Percentiles rank a stretch among this genome's conserved stretches.
Evolutionary conservation across 2,113 vertebrate genomes (phyloP).

Genomic region (Stigmatopora argus): DNA sequence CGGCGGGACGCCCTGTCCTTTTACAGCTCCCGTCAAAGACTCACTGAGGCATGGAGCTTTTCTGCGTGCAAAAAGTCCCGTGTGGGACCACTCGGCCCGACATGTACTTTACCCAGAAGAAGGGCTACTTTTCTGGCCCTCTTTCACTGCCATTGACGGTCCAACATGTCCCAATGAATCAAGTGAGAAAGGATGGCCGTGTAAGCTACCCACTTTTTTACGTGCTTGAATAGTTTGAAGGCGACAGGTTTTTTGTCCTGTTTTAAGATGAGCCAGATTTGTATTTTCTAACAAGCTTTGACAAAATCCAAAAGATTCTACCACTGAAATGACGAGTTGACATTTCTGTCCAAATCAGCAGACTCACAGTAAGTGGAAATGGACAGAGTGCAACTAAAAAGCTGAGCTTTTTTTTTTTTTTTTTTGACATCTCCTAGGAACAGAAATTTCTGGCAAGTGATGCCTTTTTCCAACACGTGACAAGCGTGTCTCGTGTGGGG

Average conservation of each 20-base stretch:
- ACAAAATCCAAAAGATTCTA: too few relatives aligned
- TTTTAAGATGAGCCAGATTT: too few relatives aligned
- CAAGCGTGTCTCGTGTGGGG: background rate
- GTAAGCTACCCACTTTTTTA: too few relatives aligned
- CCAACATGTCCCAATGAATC: too few relatives aligned
- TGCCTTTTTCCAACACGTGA: background rate
- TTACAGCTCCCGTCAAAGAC: slow-evolving; percentile 8
- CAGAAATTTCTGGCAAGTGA: background rate
- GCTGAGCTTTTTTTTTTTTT: background rate
- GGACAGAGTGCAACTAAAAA: background rate
- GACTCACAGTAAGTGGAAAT: background rate
- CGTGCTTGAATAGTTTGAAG: too few relatives aligned
- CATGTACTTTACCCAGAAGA: background rate
- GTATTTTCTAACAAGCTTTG: too few relatives aligned
- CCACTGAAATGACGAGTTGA: background rate
- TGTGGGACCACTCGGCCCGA: background rate
- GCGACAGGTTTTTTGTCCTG: too few relatives aligned
- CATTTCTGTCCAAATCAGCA: background rate
- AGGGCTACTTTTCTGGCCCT: background rate
- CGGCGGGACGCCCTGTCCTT: slow-evolving; percentile 7
- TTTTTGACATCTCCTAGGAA: background rate
- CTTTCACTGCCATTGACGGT: too few relatives aligned
- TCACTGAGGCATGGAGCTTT: slow-evolving; percentile 4
- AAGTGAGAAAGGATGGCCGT: too few relatives aligned
- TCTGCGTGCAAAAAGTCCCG: background rate